Base-by-base conservation (phyloP, 2,797 vertebrate species). In the Myotis pilosus region DNA sequence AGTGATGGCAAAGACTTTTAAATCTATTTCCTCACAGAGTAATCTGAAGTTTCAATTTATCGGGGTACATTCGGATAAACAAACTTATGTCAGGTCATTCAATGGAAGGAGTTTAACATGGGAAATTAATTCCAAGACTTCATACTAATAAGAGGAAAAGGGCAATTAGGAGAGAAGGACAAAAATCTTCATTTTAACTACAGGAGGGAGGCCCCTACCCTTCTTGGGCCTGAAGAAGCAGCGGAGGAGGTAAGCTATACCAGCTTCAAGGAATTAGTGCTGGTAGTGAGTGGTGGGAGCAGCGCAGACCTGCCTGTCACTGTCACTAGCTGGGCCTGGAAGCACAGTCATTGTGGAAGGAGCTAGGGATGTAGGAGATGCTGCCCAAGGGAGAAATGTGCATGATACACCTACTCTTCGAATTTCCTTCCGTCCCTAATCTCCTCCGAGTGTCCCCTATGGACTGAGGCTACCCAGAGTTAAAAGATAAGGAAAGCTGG, bases 321-420 rank as follows among this genome's bases (percentile, higher is more conserved):
- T 25, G 33, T n/a, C 3, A 10, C 0, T 1, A 60, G 2, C 53
- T n/a, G 5, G 11, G 4, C 8, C 28, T 3, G 5, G 66, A 36
- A 71, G 28, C 3, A 36, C 8, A 44, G 15, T 7, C 1, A 9
- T 2, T 47, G 2, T 30, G 17, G 25, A 9, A 20, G 19, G 30
- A 33, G 8, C 6, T 33, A 10, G 0, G 57, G 47, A 22, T 8
- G 4, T 3, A 41, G 20, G 28, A 49, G 23, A 72, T 28, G 19
- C 19, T 47, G 3, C 13, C 44, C 0, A 0, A 25, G 41, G 20
- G 30, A 66, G 36, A 44, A 83, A 66, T 12, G 22, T 2, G 2
- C 8, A 4, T 79, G 13, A 66, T 60, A 44, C 17, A 51, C 3
- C 8, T 19, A 23, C 4, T 19, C 17, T 41, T 89, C 11, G 0